Evolutionary conservation across 2,113 vertebrate species (phyloP).

Genomic region (Melozone crissalis): DNA sequence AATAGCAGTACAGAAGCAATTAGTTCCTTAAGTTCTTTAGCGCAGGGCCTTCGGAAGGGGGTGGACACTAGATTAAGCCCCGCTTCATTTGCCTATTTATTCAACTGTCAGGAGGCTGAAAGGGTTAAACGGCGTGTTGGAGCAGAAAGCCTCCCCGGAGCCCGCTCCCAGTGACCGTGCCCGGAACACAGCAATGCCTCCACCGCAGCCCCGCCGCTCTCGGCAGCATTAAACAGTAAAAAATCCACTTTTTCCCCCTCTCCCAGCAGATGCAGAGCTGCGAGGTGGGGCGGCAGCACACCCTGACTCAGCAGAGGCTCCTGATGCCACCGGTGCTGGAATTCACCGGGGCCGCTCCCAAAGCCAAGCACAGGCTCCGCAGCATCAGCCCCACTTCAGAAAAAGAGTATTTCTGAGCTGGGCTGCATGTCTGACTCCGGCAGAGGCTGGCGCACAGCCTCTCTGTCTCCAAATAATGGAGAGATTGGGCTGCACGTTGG

Average conservation of each 20-base stretch:
- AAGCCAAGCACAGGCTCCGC: background rate
- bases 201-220: background rate
- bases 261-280: background rate
- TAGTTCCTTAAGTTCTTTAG: conserved; percentile 42
- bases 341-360: background rate
- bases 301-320: conserved; percentile 57
- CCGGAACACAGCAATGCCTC: background rate
- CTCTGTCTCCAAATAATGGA: background rate
- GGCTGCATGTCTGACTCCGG: accelerated
- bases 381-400: background rate
- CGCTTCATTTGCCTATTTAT: conserved; percentile 43
- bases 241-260: background rate
- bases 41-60: conserved; percentile 12
- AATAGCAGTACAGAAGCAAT: conserved; percentile 18
- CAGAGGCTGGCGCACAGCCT: background rate
- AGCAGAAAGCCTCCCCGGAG: conserved; percentile 14
- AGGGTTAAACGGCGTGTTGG: conserved; percentile 18
- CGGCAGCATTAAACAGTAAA: background rate
- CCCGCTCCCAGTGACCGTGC: background rate
- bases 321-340: background rate
- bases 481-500: background rate
- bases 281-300: background rate
- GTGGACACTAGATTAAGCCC: conserved; percentile 40
- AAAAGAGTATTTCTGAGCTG: background rate
- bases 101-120: conserved; percentile 38